A percentile compares a stretch with the other conserved stretches of the same genome.
phyloP scores from a whole-genome alignment of 2,888 invertebrate genomes.

The Dynastes maya region DNA sequence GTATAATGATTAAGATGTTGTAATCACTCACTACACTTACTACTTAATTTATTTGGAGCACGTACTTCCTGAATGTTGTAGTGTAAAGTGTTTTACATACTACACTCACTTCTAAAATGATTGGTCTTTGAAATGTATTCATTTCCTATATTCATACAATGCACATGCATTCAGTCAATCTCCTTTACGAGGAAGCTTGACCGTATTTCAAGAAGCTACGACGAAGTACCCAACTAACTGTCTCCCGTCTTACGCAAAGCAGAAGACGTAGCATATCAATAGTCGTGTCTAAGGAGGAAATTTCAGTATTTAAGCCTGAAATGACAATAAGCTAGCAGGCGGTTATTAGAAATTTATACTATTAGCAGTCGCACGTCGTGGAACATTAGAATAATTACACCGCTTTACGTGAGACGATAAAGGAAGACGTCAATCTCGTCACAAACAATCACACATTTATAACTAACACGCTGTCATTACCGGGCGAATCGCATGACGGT shows the following conservation, averaged over 20 bases:
- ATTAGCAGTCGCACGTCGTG: conserved; percentile 29
- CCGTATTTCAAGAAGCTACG: not conserved
- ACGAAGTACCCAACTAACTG: not conserved
- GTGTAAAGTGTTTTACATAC: too few species aligned
- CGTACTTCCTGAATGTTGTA: too few species aligned
- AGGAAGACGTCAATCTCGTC: conserved; percentile 37
- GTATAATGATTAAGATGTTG: too few species aligned
- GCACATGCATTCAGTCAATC: too few species aligned
- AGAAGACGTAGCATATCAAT: not conserved
- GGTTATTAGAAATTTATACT: conserved; percentile 27
- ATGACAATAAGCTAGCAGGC: not conserved
- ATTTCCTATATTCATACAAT: too few species aligned
- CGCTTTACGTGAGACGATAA: conserved; percentile 24
- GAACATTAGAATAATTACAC: conserved; percentile 44
- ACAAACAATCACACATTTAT: conserved; percentile 46
- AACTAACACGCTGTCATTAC: conserved; percentile 42
- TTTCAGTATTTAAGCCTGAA: conserved; percentile 2
- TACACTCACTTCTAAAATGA: too few species aligned
- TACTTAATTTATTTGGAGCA: too few species aligned
- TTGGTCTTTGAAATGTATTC: too few species aligned
- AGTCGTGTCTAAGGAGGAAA: conserved; percentile 1
- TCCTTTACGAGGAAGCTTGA: not conserved
- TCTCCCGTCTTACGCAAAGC: not conserved
- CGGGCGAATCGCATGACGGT: conserved; percentile 44
- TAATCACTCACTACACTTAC: too few species aligned